These are phyloP conservation scores for Penaeus vannamei DNA, from an alignment of 1,140 invertebrate species.

Conservation along the genomic window DNA sequence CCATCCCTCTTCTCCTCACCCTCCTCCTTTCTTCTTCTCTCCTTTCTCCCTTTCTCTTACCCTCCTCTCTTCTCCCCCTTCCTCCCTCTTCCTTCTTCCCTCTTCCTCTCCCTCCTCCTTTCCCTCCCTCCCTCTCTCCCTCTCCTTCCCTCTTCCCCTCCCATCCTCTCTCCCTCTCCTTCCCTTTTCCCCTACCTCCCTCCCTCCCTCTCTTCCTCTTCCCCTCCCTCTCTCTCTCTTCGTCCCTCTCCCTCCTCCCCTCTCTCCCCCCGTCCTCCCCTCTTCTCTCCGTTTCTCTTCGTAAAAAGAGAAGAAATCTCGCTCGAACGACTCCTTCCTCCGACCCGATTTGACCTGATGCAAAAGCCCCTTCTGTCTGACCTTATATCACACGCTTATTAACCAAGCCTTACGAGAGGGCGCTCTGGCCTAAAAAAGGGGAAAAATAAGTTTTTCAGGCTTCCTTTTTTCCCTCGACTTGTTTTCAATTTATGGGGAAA, in stretches of 20 bases:
- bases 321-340: neutral
- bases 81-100: neutral
- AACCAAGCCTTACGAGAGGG: too few relatives aligned
- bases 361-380: neutral
- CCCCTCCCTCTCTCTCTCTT: neutral
- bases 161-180: neutral
- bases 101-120: neutral
- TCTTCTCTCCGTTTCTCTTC: neutral
- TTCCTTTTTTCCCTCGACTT: too few relatives aligned
- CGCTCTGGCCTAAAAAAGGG: too few relatives aligned
- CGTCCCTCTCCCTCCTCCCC: too few relatives aligned
- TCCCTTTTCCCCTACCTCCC: neutral
- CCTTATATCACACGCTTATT: too few relatives aligned
- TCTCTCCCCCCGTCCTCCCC: neutral
- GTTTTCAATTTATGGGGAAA: too few relatives aligned
- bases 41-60: neutral
- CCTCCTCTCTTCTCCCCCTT: too few relatives aligned
- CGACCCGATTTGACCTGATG: neutral
- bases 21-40: neutral
- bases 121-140: neutral
- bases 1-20: neutral
- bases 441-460: too few relatives aligned
- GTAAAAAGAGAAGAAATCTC: neutral
- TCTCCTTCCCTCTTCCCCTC: neutral
- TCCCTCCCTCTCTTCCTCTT: neutral